phyloP scores from a whole-genome alignment of 2,797 vertebrate genomes.

The Neoniphon sammara region DNA sequence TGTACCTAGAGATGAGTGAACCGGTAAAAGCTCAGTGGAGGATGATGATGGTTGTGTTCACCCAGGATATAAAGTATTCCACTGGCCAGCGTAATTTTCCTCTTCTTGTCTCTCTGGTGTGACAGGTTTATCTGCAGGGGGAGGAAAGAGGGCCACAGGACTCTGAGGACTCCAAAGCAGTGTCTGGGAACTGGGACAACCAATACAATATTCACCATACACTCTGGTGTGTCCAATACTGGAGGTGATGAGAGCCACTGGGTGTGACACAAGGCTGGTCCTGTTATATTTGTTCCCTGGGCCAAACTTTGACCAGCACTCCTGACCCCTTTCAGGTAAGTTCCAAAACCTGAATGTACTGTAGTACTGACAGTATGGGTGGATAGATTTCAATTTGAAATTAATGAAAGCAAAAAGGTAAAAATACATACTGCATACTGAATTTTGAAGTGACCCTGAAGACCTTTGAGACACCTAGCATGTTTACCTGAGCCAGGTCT shows the following conservation, averaged over 20 bases:
- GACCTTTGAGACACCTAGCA: not conserved
- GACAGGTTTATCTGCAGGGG: conserved; percentile 52
- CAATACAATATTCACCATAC: not conserved
- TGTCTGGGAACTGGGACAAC: conserved; percentile 27
- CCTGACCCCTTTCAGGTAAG: not conserved
- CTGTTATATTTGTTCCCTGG: conserved; percentile 5
- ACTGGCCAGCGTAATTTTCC: not conserved
- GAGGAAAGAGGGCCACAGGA: conserved; percentile 29
- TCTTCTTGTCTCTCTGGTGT: conserved; percentile 35
- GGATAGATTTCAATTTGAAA: not conserved
- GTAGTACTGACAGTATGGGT: not conserved
- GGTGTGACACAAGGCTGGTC: conserved; percentile 22
- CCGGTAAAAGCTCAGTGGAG: conserved; percentile 26
- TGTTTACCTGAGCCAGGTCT: not conserved
- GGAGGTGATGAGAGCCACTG: conserved; percentile 40
- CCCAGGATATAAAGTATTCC: conserved; percentile 20
- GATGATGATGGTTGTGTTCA: conserved; percentile 31
- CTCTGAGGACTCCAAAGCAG: conserved; percentile 6
- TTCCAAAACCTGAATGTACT: not conserved
- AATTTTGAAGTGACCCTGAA: not conserved
- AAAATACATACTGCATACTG: not conserved
- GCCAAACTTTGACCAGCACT: not conserved
- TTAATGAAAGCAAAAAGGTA: not conserved
- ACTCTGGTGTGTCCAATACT: not conserved
- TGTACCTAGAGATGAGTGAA: conserved; percentile 23